These are phyloP conservation scores for Metallyticus violacea DNA, from an alignment of 2,888 invertebrate genomes.

Conservation along the genomic window DNA sequence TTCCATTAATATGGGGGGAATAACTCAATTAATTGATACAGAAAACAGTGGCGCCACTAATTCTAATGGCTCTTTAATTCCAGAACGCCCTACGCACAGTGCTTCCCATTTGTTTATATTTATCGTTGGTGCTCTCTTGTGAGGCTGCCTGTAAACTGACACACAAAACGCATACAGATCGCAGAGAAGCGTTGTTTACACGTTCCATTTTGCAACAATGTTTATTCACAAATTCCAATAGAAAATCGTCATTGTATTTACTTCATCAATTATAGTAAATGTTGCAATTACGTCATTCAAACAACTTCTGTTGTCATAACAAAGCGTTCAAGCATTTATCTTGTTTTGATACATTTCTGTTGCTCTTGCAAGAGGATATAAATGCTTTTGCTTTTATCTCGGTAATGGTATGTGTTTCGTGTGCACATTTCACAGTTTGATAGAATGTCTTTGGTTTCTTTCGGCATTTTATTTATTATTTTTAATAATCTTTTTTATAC, in stretches of 20 bases:
- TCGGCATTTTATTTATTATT: too few species aligned
- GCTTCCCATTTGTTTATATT: not conserved
- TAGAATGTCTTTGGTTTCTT: too few species aligned
- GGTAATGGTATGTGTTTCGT: too few species aligned
- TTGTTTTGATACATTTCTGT: not conserved
- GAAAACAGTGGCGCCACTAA: not conserved
- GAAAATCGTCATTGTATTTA: not conserved
- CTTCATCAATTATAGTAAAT: not conserved
- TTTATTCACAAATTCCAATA: not conserved
- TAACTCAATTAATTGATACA: not conserved
- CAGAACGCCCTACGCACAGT: not conserved
- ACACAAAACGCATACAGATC: not conserved
- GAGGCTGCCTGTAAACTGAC: not conserved
- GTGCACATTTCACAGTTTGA: too few species aligned
- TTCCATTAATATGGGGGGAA: not conserved
- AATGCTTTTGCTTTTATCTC: not conserved
- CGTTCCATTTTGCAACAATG: too few species aligned
- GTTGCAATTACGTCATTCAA: not conserved
- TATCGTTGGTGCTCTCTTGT: not conserved
- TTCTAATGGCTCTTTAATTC: not conserved
- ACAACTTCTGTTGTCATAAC: not conserved
- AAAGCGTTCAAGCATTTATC: not conserved
- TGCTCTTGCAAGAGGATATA: not conserved
- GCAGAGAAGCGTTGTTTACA: not conserved
- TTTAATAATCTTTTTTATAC: too few species aligned